Percentiles rank a stretch among this genome's conserved stretches.
phyloP scores from a whole-genome alignment of 2,797 vertebrate species.

The Catamblyrhynchus diadema region DNA sequence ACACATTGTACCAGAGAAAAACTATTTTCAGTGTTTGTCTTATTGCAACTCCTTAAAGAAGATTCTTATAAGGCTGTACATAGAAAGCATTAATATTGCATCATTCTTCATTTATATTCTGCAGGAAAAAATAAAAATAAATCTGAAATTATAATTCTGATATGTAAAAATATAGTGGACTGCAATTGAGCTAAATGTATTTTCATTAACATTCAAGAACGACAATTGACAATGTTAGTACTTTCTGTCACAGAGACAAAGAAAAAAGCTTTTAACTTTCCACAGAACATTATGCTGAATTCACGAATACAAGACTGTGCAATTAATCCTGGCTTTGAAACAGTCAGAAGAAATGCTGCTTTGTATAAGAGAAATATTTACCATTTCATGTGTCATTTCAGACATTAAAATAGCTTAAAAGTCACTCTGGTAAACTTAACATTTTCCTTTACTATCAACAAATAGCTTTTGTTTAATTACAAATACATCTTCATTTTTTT shows the following conservation, averaged over 20 bases:
- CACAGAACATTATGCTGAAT: not conserved
- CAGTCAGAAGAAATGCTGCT: not conserved
- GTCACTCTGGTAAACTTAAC: not conserved
- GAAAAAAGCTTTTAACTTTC: slow-evolving; percentile 9
- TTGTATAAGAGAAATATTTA: not conserved
- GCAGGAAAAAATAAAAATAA: slow-evolving; percentile 53
- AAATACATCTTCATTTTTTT: not conserved
- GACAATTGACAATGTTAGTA: not conserved
- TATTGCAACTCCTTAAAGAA: slow-evolving; percentile 33
- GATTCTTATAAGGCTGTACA: slow-evolving; percentile 5
- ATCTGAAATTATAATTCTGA: slow-evolving; percentile 21
- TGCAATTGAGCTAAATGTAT: not conserved
- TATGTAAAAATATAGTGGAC: not conserved
- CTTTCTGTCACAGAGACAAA: not conserved
- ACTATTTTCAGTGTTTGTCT: slow-evolving; percentile 11
- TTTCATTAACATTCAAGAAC: not conserved
- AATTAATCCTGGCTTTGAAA: not conserved
- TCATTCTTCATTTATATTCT: slow-evolving; percentile 64
- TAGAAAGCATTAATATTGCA: slow-evolving; percentile 22
- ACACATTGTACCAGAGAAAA: slow-evolving; percentile 56
- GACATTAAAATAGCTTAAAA: not conserved
- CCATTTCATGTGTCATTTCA: not conserved
- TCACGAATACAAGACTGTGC: not conserved
- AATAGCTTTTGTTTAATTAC: not conserved
- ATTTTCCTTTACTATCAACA: not conserved